Percentiles rank a stretch among this genome's conserved stretches.
Evolutionary conservation across 2,888 invertebrate genomes (phyloP).

Genomic region (Odontocolon sp.): DNA sequence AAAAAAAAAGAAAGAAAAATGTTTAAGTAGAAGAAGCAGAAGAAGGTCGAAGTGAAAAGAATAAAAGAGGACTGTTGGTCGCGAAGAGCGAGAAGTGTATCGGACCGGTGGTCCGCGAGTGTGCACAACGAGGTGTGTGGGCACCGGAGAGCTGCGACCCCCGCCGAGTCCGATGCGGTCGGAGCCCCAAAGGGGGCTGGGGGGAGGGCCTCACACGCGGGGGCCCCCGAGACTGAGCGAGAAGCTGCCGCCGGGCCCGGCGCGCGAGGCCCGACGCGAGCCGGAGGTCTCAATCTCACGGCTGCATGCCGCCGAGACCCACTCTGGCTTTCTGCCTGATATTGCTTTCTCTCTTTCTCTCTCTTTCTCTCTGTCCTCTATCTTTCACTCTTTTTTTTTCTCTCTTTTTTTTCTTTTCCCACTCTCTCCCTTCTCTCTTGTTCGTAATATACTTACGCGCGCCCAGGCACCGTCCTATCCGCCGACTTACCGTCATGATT

Average conservation of each 20-base stretch:
- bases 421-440: conserved; percentile 28
- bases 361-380: conserved; percentile 34
- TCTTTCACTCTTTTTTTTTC: conserved; percentile 10
- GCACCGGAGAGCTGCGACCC: conserved; percentile 62
- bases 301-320: conserved; percentile 66
- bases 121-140: conserved; percentile 65
- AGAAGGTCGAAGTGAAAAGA: conserved; percentile 5
- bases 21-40: conserved; percentile 2
- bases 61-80: conserved; percentile 21
- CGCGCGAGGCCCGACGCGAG: conserved; percentile 74
- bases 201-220: conserved; percentile 59
- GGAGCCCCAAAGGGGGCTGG: conserved; percentile 22
- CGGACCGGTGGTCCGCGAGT: conserved; percentile 53
- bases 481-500: conserved; percentile 74
- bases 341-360: conserved; percentile 38
- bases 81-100: conserved; percentile 43
- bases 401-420: neutral
- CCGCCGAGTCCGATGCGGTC: conserved; percentile 51
- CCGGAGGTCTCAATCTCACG: conserved; percentile 76
- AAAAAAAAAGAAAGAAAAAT: neutral
- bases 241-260: conserved; percentile 68
- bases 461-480: conserved; percentile 45
- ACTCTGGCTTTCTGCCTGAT: conserved; percentile 34
- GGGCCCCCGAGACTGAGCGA: conserved; percentile 64
- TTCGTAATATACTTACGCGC: conserved; percentile 57